These are phyloP conservation scores for Parthenolecanium corni DNA, from an alignment of 2,888 invertebrate species.

Conservation along the genomic window DNA sequence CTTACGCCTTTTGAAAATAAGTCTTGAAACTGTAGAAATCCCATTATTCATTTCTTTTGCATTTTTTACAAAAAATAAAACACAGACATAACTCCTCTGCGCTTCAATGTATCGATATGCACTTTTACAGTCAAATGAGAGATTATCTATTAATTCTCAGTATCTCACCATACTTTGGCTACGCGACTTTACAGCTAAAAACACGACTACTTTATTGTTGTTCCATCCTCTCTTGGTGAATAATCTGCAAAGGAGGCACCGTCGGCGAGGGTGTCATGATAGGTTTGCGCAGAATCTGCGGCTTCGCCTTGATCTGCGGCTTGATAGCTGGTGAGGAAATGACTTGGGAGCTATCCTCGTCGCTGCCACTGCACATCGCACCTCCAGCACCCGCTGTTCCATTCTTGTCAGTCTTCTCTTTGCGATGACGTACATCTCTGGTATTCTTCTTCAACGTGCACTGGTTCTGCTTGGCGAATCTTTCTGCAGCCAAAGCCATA, in stretches of 20 bases:
- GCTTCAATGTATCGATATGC: too few species aligned
- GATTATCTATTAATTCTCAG: too few species aligned
- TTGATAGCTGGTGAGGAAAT: constrained; percentile 46
- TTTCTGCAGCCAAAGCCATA: constrained; percentile 61
- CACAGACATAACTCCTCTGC: too few species aligned
- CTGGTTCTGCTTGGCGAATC: constrained; percentile 67
- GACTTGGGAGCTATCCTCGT: constrained; percentile 19
- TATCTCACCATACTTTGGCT: too few species aligned
- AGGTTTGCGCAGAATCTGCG: constrained; percentile 62
- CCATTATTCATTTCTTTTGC: too few species aligned
- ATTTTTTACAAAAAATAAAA: too few species aligned
- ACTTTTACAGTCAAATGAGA: too few species aligned
- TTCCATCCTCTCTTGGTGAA: constrained; percentile 12
- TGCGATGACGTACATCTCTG: constrained; percentile 36
- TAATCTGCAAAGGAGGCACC: constrained; percentile 1
- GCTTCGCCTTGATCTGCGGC: constrained; percentile 68
- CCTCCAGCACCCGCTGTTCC: background rate
- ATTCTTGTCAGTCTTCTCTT: constrained; percentile 16
- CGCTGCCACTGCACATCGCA: constrained; percentile 9
- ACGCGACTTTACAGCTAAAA: too few species aligned
- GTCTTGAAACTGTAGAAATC: too few species aligned
- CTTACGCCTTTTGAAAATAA: too few species aligned
- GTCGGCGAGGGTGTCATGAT: constrained; percentile 40
- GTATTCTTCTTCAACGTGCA: constrained; percentile 63
- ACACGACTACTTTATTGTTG: constrained; percentile 4